These are phyloP conservation scores for Drosophila jambulina DNA, from an alignment of 1,140 invertebrate genomes.

Conservation along the genomic window DNA sequence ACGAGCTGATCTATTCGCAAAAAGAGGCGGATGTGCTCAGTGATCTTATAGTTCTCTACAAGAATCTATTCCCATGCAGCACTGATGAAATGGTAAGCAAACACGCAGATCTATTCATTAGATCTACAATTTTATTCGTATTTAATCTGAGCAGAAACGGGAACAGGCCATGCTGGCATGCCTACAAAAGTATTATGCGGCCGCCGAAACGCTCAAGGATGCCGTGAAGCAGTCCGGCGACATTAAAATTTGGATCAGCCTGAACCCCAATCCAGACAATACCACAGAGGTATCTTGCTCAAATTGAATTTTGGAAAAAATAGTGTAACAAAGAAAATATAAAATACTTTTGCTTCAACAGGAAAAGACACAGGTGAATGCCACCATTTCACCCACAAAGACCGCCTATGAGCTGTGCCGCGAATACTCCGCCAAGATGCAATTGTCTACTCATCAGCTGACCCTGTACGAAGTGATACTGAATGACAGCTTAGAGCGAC, in stretches of 20 bases:
- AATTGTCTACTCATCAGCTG: conserved; percentile 88
- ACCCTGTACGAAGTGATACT: conserved; percentile 92
- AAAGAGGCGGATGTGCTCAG: conserved; percentile 89
- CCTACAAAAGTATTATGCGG: conserved; percentile 89
- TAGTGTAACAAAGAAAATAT: not conserved
- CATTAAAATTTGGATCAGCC: conserved; percentile 91
- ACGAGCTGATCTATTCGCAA: conserved; percentile 87
- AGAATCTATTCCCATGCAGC: conserved; percentile 86
- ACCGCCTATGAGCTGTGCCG: conserved; percentile 90
- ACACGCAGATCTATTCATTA: not conserved
- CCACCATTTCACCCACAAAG: conserved; percentile 89
- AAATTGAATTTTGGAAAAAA: not conserved
- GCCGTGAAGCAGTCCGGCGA: conserved; percentile 90
- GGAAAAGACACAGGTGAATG: conserved; percentile 83
- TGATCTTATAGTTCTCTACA: conserved; percentile 88
- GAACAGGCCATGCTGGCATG: conserved; percentile 90
- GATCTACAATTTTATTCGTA: not conserved
- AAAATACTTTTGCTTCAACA: conserved; percentile 9
- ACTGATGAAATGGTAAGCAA: conserved; percentile 83
- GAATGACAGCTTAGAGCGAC: conserved; percentile 89
- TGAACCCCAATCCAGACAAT: conserved; percentile 78
- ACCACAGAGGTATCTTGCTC: conserved; percentile 56
- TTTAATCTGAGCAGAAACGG: conserved; percentile 82
- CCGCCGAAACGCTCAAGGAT: conserved; percentile 85
- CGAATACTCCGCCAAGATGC: conserved; percentile 88